Evolutionary conservation across 2,888 invertebrate genomes (phyloP), one percentile per base, ranked within the genome.

Genomic region (Drosophila infuscata): DNA sequence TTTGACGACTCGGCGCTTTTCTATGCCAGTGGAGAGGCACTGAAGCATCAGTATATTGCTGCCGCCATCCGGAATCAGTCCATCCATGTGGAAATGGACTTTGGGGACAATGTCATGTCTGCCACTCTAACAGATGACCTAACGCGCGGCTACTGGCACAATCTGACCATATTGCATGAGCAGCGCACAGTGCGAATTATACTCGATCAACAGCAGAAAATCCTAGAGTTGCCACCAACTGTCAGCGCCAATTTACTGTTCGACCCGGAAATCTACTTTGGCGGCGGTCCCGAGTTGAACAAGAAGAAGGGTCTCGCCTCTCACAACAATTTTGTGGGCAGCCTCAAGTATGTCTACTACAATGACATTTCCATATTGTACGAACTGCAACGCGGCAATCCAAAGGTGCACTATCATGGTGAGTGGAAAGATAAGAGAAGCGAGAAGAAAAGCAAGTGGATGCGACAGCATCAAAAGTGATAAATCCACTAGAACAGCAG

Each of bases 231-330:
- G 53, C 96, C 96, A 1, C 62, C 89, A 11, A 89, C 91, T 17
- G 84, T 90, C 1, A 95, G 95, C 91, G 94, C 94, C 61, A 95
- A 96, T 91, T 94, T 98, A 74, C 97, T 97, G 83, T 97, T 98
- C 78, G 98, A 98, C 94, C 98, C 98, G 41, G 97, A 98, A 93
- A 97, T 98, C 81, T 98, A 98, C 92, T 97, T 98, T 79, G 97
- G 97, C 56, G 97, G 97, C 20, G 98, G 98, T 4, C 97, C 97
- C 3, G 97, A 97, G 91, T 93, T 97, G 72, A 94, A 96, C 90
- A 97, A 97, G 93, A 97, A 97, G 94, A 96, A 95, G 92, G 97
- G 98, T 57, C 94, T 97, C 81, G 95, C 95, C 89, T 98, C 96
- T 68, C 95, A 96, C 84, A 97, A 97, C 92, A 97, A 97, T 93